These are phyloP conservation scores for Callipepla californica DNA, from an alignment of 2,113 vertebrate species.

Conservation along the genomic window DNA sequence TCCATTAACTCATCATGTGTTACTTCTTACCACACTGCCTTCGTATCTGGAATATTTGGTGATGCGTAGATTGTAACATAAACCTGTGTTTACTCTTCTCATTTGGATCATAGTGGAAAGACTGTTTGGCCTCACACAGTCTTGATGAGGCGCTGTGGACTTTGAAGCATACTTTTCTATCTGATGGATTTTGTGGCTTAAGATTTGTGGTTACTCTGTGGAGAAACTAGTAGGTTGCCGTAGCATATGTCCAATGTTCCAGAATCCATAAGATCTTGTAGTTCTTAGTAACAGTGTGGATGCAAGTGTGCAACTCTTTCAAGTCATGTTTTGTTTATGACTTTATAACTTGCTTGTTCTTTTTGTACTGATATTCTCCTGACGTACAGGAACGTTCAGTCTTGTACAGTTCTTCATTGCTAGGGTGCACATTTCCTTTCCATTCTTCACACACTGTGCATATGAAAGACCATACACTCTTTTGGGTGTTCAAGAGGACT, in stretches of 20 bases:
- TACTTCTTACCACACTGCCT: constrained; percentile 98
- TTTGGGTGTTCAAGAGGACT: background rate
- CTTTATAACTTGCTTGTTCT: background rate
- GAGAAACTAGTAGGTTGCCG: background rate
- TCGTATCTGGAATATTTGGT: constrained; percentile 90
- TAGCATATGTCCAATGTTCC: background rate
- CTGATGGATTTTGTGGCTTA: constrained; percentile 95
- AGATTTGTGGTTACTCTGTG: constrained; percentile 91
- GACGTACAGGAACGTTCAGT: background rate
- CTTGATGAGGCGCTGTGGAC: constrained; percentile 95
- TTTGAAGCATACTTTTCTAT: constrained; percentile 97
- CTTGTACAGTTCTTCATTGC: background rate
- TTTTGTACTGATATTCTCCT: background rate
- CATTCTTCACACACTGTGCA: accelerated
- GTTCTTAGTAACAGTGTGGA: background rate
- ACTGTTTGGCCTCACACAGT: constrained; percentile 99
- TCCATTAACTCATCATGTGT: constrained; percentile 99
- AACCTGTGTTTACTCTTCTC: constrained; percentile 99
- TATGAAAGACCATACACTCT: background rate
- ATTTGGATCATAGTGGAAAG: constrained; percentile 98
- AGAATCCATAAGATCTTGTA: background rate
- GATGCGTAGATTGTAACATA: constrained; percentile 99
- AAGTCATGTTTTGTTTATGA: background rate
- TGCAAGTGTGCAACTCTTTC: background rate
- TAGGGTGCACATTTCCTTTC: background rate